Base-by-base conservation (phyloP, 1,140 invertebrate genomes). In the Pachyrhynchus sulphureomaculatus region DNA sequence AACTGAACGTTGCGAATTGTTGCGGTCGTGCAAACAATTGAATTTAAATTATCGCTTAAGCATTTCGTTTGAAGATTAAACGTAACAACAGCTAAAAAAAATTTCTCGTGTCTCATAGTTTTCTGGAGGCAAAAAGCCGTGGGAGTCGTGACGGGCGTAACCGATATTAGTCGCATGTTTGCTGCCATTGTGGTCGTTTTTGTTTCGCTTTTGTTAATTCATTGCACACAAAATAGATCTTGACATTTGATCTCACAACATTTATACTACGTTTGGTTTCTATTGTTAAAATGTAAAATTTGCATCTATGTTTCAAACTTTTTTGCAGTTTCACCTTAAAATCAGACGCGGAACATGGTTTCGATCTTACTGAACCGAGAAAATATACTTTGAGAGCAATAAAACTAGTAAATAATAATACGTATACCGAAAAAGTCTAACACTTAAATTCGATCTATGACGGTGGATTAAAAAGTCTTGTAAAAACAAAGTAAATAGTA, bases 101-200 rank as follows among this genome's bases (percentile, higher is more conserved):
- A 36, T 60, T 32, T 29, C n/a, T 60, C 45, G 57, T 60, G 47
- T 60, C 57, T 51, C 57, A 23, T 49, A 34, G 26, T 45, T 56
- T 56, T 37, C 41, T 29, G 39, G 17, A 10, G 17, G 51, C 51
- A 39, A 54, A 54, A 41, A 54, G 29, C 34, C 34, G 36, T 41
- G 34, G 51, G 36, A 54, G 51, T 54, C 57, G 57, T 60, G 57
- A 60, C 57, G 47, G 57, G 57, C 34, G 57, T 60, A 36, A 24
- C 47, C 57, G 45, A 60, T 34, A 47, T 58, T 58, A 23, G 13
- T 37, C 37, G 52, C 52, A 41, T 55, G 54, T 49, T 29, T 29
- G 26, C 26, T 29, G 26, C 20, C 20, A 41, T 41, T 41, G 37
- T 52, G 15, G 49, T 21, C 5, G 23, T 55, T 55, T 55, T 55